Base-by-base conservation (phyloP, 37 sponge, comb jelly and placozoan species). In the Cladorhizidae sp. region DNA sequence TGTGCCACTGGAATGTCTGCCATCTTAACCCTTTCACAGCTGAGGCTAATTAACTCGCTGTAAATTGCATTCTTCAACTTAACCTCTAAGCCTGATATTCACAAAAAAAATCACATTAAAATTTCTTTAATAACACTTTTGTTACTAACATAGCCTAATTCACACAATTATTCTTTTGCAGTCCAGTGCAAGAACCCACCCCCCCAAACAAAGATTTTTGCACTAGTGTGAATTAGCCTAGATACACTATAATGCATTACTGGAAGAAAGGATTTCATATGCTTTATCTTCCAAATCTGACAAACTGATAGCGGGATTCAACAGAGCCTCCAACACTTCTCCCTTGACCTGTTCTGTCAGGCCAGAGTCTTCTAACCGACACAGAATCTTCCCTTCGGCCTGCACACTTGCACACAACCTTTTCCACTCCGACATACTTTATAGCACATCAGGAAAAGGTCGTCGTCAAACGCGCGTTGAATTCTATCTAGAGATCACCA, bases 41-140 rank as follows among this genome's bases (percentile, higher is more conserved):
- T 51, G 26, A 78, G 32, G 5, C 35, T 11, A 18, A 67, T 51
- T n/a, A 76, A 23, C 57, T 83, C 84, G 56, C 75, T 63, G 69
- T 76, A 83, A 8, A 83, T 42, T 11, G 69, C 54, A 75, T 83
- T 83, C 69, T 83, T 83, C 32, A 83, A 54, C 25, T 76, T 76
- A 0, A 76, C 57, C 39, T 75, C 51, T 40, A 83, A 37, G n/a
- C 42, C 81, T 79, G 21, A 68, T 11, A 68, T 15, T 28, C n/a
- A 54, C 23, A 26, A 25, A 15, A 64, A 26, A 26, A 26, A 11
- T 25, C 12, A 11, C n/a, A 64, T 54, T 54, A 12, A 54, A 54
- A 20, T 54, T 12, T 12, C 55, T 12, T 54, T 54, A 20, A 12
- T 17, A 20, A 20, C 55, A 17, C 17, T 20, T 12, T 54, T 54